A percentile compares a stretch with the other conserved stretches of the same genome.
Conservation (phyloP, 37 sponge, comb jelly and placozoan species). For the Aplysina aerophoba region DNA sequence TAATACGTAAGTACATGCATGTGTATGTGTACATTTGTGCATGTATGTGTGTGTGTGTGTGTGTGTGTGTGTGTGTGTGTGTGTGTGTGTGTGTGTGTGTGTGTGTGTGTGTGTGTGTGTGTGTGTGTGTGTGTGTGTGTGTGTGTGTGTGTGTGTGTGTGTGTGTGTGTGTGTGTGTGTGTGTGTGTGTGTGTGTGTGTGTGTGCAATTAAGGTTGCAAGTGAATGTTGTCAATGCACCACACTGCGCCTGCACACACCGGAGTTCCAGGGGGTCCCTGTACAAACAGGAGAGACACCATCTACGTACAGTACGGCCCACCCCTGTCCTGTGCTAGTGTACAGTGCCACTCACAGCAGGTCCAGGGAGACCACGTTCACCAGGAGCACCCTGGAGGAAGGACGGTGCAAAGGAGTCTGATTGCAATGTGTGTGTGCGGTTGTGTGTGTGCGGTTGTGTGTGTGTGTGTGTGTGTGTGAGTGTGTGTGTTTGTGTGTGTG, state of each 20-base stretch:
- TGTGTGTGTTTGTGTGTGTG: too few species aligned
- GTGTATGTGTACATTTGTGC: not conserved
- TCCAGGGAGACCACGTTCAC: not conserved
- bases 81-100: too few species aligned
- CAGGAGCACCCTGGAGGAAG: not conserved
- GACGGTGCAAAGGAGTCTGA: not conserved
- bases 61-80: too few species aligned
- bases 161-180: not conserved
- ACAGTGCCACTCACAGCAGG: not conserved
- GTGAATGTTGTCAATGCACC: not conserved
- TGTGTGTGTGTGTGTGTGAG: too few species aligned
- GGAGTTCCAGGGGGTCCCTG: slow-evolving; percentile 76
- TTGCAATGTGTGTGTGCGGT: not conserved
- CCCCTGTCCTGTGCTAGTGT: not conserved
- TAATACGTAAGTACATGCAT: not conserved
- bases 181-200: not conserved
- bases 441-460: too few species aligned
- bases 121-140: not conserved
- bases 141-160: not conserved
- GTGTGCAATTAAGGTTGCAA: not conserved
- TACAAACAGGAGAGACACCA: not conserved
- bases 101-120: too few species aligned
- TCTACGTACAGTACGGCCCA: not conserved
- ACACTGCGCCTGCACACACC: slow-evolving; percentile 38
- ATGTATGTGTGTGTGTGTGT: too few species aligned